Base-by-base conservation (phyloP, 2,888 invertebrate genomes). In the Dascillus cervinus region DNA sequence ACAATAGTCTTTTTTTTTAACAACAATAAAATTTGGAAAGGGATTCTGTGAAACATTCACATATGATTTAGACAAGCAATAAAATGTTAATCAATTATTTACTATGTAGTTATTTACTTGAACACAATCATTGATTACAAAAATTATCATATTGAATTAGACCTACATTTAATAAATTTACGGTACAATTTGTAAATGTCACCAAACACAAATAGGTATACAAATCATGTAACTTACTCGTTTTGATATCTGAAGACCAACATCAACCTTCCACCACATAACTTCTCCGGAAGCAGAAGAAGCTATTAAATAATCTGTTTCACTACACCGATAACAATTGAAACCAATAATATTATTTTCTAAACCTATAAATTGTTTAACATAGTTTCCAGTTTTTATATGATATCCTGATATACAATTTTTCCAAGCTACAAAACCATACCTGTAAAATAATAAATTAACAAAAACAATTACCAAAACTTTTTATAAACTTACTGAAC, bases 361-460 rank as follows among this genome's bases (percentile, higher is more conserved):
- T 11, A 73, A 66, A 12, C 74, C 74, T 38, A 67, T 68, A 28
- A 77, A 71, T 44, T 73, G 70, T 30, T 69, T 64, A 1, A 77
- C 63, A 41, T 73, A 67, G 49, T 79, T 77, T 0, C 79, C 80
- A 2, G 82, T 82, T 48, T 67, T 65, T 1, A 74, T 70, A 46
- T 73, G 79, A 51, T 75, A 82, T 1, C 77, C 72, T 45, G 75
- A 70, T 4, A 85, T 65, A 3, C 65, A 55, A 41, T 73, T 67
- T 22, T 72, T 74, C 58, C 72, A 72, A 2, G 76, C 66, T 25
- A 81, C 67, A 49, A 76, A 77, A 5, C 83, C 44, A 40, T 61
- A 70, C 47, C 83, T 83, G 45, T 10, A 62, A 52, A 26, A 39
- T 23, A 34, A 22, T 27, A 26, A 26, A 10, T 26, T 26, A 13